phyloP scores from a whole-genome alignment of 2,888 invertebrate genomes.

The Thymelicus acteon region DNA sequence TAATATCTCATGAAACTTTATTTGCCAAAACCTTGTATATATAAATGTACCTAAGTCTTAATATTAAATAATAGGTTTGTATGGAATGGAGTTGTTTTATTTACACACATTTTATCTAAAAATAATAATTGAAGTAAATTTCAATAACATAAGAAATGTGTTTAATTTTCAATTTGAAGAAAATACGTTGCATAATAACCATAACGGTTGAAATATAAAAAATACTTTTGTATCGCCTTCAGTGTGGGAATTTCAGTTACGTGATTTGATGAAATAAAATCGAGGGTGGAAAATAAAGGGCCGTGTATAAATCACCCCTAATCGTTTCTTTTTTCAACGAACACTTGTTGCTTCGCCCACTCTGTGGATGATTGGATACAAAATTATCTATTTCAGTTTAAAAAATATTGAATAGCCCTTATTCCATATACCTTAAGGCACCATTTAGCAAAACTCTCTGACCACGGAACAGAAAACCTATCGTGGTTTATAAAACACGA shows the following conservation, averaged over 20 bases:
- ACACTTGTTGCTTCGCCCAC: conserved; percentile 79
- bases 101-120: not conserved
- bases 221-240: conserved; percentile 29
- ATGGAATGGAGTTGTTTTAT: not conserved
- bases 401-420: conserved; percentile 41
- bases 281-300: conserved; percentile 78
- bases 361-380: conserved; percentile 53
- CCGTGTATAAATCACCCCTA: conserved; percentile 81
- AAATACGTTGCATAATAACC: conserved; percentile 8
- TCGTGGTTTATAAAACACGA: conserved; percentile 52
- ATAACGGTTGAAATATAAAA: conserved; percentile 11
- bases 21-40: no score
- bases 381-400: not conserved
- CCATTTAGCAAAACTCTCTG: not conserved
- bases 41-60: no score
- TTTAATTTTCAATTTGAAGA: not conserved
- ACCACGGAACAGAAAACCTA: conserved; percentile 22
- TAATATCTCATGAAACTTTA: no score
- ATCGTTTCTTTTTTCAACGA: conserved; percentile 72
- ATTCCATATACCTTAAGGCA: conserved; percentile 30
- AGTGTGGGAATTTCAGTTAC: conserved; percentile 83
- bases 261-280: conserved; percentile 62
- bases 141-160: not conserved
- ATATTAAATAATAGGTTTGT: no score
- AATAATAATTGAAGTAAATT: not conserved